Evolutionary conservation across 1,140 invertebrate genomes (phyloP), one percentile per base, ranked within the genome.

Genomic region (Chymomyza costata): DNA sequence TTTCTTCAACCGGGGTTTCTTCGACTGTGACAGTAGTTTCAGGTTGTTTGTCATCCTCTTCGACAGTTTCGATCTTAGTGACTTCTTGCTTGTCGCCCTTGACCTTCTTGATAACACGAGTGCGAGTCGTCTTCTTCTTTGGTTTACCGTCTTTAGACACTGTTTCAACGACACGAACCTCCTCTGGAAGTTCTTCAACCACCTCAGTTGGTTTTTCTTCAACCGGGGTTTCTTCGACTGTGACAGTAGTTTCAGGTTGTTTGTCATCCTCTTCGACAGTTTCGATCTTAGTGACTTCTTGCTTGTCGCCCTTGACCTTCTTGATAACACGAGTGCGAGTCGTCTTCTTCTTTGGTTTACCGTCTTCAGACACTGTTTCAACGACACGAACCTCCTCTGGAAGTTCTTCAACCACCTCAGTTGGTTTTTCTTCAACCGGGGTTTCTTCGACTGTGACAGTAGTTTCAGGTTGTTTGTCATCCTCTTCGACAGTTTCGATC

Each of bases 241-340:
- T 69, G 5, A 82, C 65, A 25, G 65, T 76, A 10, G 69, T 85
- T 46, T 84, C 61, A 17, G 84, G 73, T 35, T 73, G 32, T 52
- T 84, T 68, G 18, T 76, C 84, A 41, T 86, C 73, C 62, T 87
- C 83, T 69, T 86, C 83, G 10, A 86, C 64, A 1, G 84, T 86
- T 10, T 86, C 76, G 41, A 86, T 83, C 46, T 80, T 68, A n/a
- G 67, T 85, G 13, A 83, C 63, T 56, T 83, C 67, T 66, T 86
- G 69, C 17, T 76, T 71, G 3, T 64, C 62, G 11, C 73, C 82
- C 13, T 68, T 81, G 19, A 74, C 64, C 52, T 73, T 85, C 49
- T 81, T 68, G 45, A 70, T 73, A 0, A 71, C 53, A 16, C 65
- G 61, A 31, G 82, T 82, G 47, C 59, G 81, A 0, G 52, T 63